Evolutionary conservation across 2,797 vertebrate species (phyloP), one percentile per base, ranked within the genome.

Genomic region (Eulemur coronatus): DNA sequence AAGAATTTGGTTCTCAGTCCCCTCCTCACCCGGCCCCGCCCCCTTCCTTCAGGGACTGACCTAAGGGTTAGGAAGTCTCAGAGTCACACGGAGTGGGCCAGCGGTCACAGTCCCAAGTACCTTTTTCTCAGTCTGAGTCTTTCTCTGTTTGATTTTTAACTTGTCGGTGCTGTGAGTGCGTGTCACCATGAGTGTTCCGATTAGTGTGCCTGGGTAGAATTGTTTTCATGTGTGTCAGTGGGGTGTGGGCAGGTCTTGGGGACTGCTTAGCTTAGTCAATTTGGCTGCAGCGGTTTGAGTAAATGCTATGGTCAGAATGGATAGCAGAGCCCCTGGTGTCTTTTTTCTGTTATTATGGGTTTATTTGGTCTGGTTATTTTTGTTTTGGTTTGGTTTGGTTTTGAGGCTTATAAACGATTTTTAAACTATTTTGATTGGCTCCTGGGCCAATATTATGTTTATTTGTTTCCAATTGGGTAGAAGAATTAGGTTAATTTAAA

Each of bases 21-120:
- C 26, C 24, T 28, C 38, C 5, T 20, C 0, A 28, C 41, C 5
- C 30, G 28, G 24, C 3, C 73, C n/a, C 78, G 35, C 35, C 26
- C 84, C 67, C 72, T 38, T 96, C 85, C 70, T 89, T 97, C 98
- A 96, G 98, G 92, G 98, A 98, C 98, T 99, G 99, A 99, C 98
- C 98, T 99, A 98, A 99, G 98, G 98, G 97, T 97, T 97, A 98
- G 98, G 97, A 98, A 98, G 98, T 98, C 98, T 97, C 98, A 98
- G 98, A 81, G 98, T 99, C 98, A 98, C 98, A 95, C 98, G 98
- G n/a, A 35, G 63, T 97, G 96, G 93, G 97, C 92, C 96, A 98
- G 98, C 98, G 98, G 97, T 98, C 98, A 98, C 95, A 91, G 91
- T 94, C 95, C 86, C 67, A 81, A 95, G 94, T 80, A 96, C 95